phyloP scores from a whole-genome alignment of 2,113 vertebrate genomes.

The Hyla sarda region DNA sequence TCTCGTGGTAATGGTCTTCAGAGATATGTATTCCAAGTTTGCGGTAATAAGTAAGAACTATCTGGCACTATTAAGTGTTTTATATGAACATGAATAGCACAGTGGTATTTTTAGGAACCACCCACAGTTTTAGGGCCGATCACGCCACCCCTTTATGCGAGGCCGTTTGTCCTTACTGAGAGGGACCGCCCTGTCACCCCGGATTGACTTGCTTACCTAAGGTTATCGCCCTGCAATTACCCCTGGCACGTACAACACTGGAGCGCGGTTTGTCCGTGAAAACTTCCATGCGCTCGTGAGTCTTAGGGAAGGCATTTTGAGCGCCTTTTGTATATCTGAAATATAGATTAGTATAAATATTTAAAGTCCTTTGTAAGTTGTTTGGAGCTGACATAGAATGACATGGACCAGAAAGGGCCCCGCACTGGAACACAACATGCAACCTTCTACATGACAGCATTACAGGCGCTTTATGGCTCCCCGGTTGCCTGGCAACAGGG shows the following conservation, averaged over 20 bases:
- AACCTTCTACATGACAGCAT: not conserved
- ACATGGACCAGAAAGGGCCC: constrained; percentile 12
- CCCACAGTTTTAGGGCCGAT: not conserved
- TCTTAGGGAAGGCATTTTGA: constrained; percentile 7
- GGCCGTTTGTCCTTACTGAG: not conserved
- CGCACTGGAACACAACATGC: not conserved
- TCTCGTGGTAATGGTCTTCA: too few relatives aligned
- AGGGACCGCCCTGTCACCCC: not conserved
- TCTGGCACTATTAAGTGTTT: not conserved
- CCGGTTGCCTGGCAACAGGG: not conserved
- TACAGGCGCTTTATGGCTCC: too few relatives aligned
- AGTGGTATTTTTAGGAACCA: too few relatives aligned
- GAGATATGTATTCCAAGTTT: too few relatives aligned
- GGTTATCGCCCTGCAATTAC: constrained; percentile 47
- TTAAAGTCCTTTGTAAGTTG: constrained; percentile 56
- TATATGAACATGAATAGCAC: too few relatives aligned
- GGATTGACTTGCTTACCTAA: not conserved
- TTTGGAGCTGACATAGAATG: constrained; percentile 26
- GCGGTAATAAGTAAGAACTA: not conserved
- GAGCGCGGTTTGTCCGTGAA: not conserved
- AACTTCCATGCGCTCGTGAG: constrained; percentile 36
- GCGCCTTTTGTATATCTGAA: constrained; percentile 48
- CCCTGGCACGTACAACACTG: not conserved
- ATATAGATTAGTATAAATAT: constrained; percentile 60
- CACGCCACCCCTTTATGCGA: not conserved